These are phyloP conservation scores for Alectura lathami DNA, from an alignment of 2,113 vertebrate species.

Conservation along the genomic window DNA sequence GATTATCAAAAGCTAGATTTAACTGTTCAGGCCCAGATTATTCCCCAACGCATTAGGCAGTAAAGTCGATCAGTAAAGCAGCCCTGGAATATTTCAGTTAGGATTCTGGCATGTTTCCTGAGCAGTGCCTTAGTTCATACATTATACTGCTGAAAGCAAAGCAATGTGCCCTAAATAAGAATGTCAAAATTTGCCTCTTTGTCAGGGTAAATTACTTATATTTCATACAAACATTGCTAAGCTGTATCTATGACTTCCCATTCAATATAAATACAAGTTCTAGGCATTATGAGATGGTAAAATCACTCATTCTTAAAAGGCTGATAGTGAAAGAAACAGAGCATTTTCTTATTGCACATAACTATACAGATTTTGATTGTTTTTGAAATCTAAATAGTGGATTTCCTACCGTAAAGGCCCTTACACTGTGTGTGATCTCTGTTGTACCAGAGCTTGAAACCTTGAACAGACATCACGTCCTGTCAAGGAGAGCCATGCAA, in stretches of 20 bases:
- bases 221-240: constrained; percentile 15
- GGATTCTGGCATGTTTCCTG: background rate
- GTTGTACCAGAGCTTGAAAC: background rate
- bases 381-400: constrained; percentile 5
- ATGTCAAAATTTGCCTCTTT: background rate
- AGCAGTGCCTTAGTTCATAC: background rate
- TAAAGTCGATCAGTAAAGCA: constrained; percentile 16
- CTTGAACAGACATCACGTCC: background rate
- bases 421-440: background rate
- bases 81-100: constrained; percentile 22
- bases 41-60: background rate
- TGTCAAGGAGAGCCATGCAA: background rate
- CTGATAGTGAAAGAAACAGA: background rate
- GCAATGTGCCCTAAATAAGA: background rate
- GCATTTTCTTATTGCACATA: background rate
- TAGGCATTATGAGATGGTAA: background rate
- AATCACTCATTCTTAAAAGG: background rate
- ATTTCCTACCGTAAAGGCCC: background rate
- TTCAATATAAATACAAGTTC: background rate
- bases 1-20: constrained; percentile 35
- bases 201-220: background rate
- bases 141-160: background rate
- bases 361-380: background rate
- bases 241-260: background rate
- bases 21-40: constrained; percentile 25